These are phyloP conservation scores for Lypha dubia DNA, from an alignment of 2,888 invertebrate species.

Conservation along the genomic window DNA sequence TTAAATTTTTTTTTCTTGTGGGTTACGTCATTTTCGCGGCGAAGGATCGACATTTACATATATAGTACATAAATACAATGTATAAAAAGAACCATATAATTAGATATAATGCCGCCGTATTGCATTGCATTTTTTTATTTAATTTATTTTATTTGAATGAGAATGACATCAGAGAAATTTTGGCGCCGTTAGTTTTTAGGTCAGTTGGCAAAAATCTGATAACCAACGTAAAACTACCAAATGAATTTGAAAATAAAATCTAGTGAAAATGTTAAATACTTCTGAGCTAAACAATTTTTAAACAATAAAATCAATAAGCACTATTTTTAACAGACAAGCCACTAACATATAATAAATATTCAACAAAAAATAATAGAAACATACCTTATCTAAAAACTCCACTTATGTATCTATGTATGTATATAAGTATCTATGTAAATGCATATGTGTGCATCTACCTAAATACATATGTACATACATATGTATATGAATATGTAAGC, in stretches of 20 bases:
- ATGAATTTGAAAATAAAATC: neutral
- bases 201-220: slow-evolving; percentile 66
- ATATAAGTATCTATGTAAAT: no score
- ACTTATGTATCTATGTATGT: no score
- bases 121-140: slow-evolving; percentile 33
- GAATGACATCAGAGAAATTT: slow-evolving; percentile 72
- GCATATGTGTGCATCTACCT: no score
- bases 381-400: neutral
- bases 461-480: no score
- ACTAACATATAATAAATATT: no score
- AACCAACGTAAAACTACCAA: slow-evolving; percentile 33
- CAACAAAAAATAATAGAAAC: slow-evolving; percentile 20
- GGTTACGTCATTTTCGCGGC: no score
- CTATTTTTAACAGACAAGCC: slow-evolving; percentile 5
- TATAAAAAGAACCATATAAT: slow-evolving; percentile 1
- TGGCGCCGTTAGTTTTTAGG: slow-evolving; percentile 73
- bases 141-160: slow-evolving; percentile 40
- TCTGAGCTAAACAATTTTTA: no score
- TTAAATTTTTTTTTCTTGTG: no score
- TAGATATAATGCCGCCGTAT: slow-evolving; percentile 48
- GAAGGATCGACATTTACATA: neutral
- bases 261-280: neutral
- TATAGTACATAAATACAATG: no score
- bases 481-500: no score
- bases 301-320: neutral